Percentiles rank a stretch among this genome's conserved stretches.
Evolutionary conservation across 2,888 invertebrate genomes (phyloP).

Genomic region (Julus scanicus): DNA sequence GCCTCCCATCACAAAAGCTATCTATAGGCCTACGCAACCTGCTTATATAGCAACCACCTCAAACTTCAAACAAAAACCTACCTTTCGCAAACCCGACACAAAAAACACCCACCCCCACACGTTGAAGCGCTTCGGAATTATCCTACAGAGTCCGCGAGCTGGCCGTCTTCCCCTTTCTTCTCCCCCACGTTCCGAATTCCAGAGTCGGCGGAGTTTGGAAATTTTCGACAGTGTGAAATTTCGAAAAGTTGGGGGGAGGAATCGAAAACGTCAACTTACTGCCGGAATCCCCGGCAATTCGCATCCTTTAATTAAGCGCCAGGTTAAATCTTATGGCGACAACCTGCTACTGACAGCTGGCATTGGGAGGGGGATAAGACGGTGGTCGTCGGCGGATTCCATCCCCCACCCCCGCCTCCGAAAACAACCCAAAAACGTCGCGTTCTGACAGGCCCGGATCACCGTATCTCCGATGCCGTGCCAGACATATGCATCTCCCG

Average conservation of each 20-base stretch:
- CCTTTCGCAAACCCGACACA: background rate
- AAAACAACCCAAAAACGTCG: background rate
- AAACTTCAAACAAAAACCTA: conserved; percentile 18
- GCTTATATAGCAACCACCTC: background rate
- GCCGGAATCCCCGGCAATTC: background rate
- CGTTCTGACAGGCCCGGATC: background rate
- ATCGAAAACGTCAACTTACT: background rate
- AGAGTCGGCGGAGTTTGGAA: background rate
- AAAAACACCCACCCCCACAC: background rate
- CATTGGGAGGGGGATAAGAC: background rate
- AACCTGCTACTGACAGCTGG: background rate
- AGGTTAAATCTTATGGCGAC: background rate
- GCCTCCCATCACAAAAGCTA: background rate
- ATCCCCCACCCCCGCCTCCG: background rate
- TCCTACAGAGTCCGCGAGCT: no score
- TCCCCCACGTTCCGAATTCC: background rate
- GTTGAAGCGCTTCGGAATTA: no score
- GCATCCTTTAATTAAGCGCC: background rate
- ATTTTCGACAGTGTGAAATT: background rate
- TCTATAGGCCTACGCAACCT: background rate
- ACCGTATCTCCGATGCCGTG: background rate
- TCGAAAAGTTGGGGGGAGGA: background rate
- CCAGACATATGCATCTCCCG: background rate
- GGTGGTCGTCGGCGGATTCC: background rate
- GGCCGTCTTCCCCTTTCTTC: no score